Evolutionary conservation across 1,140 invertebrate genomes (phyloP), one percentile per base, ranked within the genome.

Genomic region (Heliconius himera): DNA sequence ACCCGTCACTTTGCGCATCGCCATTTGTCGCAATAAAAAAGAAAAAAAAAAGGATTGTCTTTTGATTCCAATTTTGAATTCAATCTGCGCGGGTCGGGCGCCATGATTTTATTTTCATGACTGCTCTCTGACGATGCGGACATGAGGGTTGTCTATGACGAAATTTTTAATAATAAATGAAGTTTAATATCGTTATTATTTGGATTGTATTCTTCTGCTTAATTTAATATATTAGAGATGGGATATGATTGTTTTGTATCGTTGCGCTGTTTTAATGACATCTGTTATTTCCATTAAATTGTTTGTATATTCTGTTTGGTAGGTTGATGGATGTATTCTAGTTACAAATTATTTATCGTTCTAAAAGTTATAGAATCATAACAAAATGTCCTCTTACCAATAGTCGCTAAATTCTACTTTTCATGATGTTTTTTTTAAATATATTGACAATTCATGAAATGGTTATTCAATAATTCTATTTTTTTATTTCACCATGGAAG

Each of bases 41-140:
- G 79, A 87, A 89, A 72, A 80, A 72, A 80, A 93, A 93, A 92
- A 92, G 91, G 88, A 93, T 93, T 92, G 90, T 90, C 89, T 90
- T 91, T 88, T 92, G 92, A 93, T 93, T 91, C 90, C 92, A 93
- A 93, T 93, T 93, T 93, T 89, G 91, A 90, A 92, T 93, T 92
- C 92, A 93, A 93, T 93, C 89, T 89, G 84, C 89, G 88, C 89
- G 90, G 90, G 89, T 87, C 87, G 88, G 83, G 81, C 80, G 86
- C 91, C 92, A 93, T 93, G 92, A 93, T 93, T 93, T 93, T 93
- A 93, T 93, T 93, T 93, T 93, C 92, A 93, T 92, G 88, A 92
- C 84, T 85, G 90, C 76, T 87, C 46, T 85, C 90, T 91, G 91
- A 66, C 60, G 11, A 93, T 82, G 36, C 74, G 36, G 74, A 66